Evolutionary conservation across 2,113 vertebrate species (phyloP), one percentile per base, ranked within the genome.

Genomic region (Aldabrachelys gigantea): DNA sequence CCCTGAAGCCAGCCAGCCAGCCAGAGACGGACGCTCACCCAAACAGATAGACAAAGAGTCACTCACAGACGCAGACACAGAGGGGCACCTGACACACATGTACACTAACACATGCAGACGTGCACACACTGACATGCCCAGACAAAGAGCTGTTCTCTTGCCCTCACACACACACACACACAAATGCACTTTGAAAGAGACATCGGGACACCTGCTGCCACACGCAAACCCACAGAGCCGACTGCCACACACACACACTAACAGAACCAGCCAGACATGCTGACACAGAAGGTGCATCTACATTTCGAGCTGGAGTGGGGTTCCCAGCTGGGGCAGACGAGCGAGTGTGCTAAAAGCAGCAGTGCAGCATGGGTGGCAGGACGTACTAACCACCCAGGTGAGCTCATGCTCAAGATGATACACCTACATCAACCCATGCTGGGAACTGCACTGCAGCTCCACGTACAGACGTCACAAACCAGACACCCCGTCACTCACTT

Each of bases 91-190:
- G 59, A 62, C 53, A 50, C 38, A 76, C 44, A 35, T 27, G 2
- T 0, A 0, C 50, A 17, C 3, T 2, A 49, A 5, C 10, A 0
- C 0, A 49, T 38, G 12, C n/a, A 7, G 82, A 72, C 38, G 4
- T 29, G 11, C 57, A 81, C 54, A 8, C 38, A 10, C 53, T 0
- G 1, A 47, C 25, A 53, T n/a, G 80, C 35, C 8, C 4, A 0
- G 1, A 4, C 2, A 41, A 0, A 0, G 57, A 81, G 69, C 3
- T 50, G 75, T 38, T 1, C 4, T 5, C 6, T 5, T 76, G 59
- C 49, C 10, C 41, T 24, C 65, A 38, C 85, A 10, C 69, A 41
- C 9, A 22, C 9, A 22, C 21, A 3, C n/a, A 72, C 35, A 72
- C 8, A 22, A 4, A 41, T 4, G 10, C 10, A 38, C 62, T 9